Evolutionary conservation across 1,140 invertebrate genomes (phyloP).

Genomic region (Aphis craccivora): DNA sequence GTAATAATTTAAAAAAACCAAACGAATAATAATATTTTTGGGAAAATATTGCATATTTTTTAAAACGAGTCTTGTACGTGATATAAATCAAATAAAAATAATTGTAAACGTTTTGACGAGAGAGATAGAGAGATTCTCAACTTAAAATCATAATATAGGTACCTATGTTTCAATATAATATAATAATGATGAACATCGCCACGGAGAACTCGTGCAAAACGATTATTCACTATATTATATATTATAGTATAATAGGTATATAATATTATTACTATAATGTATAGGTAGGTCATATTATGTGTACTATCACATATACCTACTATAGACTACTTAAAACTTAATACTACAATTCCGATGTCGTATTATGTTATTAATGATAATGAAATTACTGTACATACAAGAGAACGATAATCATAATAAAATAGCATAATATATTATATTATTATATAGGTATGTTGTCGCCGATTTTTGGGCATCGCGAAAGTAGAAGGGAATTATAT

Average conservation of each 20-base stretch:
- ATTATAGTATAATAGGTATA: neutral
- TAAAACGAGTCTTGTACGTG: neutral
- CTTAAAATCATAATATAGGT: neutral
- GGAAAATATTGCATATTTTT: neutral
- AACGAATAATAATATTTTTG: neutral
- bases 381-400: neutral
- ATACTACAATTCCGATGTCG: neutral
- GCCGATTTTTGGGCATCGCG: neutral
- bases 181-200: neutral
- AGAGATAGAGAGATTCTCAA: neutral
- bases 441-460: neutral
- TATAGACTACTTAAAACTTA: neutral
- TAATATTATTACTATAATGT: neutral
- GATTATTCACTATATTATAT: neutral
- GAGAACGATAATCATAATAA: neutral
- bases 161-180: neutral
- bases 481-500: neutral
- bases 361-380: neutral
- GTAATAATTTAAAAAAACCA: neutral
- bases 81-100: neutral
- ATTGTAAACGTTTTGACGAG: neutral
- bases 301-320: neutral
- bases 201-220: slow-evolving; percentile 15
- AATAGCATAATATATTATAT: neutral
- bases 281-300: neutral